Conservation (phyloP, 2,888 invertebrate genomes). For the Hemaris fuciformis region DNA sequence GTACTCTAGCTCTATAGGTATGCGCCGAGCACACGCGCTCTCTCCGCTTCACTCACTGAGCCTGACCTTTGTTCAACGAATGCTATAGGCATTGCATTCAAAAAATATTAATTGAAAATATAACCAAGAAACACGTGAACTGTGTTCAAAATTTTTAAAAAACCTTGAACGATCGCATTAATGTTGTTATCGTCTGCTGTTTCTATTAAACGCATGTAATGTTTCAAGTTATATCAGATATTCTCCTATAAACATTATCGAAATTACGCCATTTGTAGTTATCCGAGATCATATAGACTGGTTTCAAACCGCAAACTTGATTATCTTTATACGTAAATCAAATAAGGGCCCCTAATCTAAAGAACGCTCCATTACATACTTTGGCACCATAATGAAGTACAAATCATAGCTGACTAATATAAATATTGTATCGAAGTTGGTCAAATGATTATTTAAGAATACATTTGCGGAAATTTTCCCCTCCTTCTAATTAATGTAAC, state of each 20-base stretch:
- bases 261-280: neutral
- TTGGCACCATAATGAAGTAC: neutral
- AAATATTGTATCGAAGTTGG: too few species aligned
- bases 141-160: neutral
- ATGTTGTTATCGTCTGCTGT: too few species aligned
- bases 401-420: too few species aligned
- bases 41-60: neutral
- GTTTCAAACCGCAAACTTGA: neutral
- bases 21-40: constrained; percentile 1
- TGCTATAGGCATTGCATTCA: constrained; percentile 5
- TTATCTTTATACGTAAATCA: neutral
- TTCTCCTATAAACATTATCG: too few species aligned
- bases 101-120: neutral
- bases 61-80: constrained; percentile 8
- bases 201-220: too few species aligned
- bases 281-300: neutral
- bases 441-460: too few species aligned
- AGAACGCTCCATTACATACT: neutral
- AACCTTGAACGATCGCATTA: neutral
- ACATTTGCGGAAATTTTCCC: too few species aligned
- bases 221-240: too few species aligned
- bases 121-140: neutral
- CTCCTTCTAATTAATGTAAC: too few species aligned
- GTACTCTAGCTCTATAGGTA: constrained; percentile 45
- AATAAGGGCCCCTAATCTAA: neutral